A percentile compares a stretch with the other conserved stretches of the same genome.
Evolutionary conservation across 2,113 vertebrate genomes (phyloP).

Genomic region (Picathartes gymnocephalus): DNA sequence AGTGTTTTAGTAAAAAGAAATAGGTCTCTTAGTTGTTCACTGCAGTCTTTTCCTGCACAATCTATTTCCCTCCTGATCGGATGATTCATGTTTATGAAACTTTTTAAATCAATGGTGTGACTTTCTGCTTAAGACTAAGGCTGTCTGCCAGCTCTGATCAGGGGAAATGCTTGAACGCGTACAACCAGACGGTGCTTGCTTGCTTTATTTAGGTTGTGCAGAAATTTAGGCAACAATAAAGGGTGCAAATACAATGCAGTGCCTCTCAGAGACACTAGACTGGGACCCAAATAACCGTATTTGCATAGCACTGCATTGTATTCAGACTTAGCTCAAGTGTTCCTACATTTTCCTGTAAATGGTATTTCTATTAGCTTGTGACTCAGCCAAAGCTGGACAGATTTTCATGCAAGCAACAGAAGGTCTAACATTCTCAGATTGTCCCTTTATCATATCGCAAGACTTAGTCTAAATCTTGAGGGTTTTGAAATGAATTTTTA

Average conservation of each 20-base stretch:
- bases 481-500: neutral
- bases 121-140: neutral
- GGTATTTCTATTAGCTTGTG: neutral
- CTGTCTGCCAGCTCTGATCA: neutral
- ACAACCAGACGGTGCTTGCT: neutral
- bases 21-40: neutral
- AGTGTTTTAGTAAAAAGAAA: neutral
- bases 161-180: accelerated
- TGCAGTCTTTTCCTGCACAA: neutral
- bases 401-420: neutral
- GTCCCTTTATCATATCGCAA: neutral
- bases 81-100: neutral
- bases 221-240: neutral
- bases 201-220: neutral
- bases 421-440: neutral
- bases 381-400: neutral
- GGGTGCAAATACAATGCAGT: neutral
- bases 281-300: neutral
- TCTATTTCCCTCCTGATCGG: neutral
- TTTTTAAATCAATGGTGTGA: neutral
- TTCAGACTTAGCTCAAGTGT: neutral
- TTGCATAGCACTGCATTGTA: neutral
- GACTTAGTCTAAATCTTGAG: neutral
- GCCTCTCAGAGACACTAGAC: neutral
- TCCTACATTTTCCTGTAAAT: neutral